Conservation (phyloP, 2,888 invertebrate genomes). For the Coremacera marginata region DNA sequence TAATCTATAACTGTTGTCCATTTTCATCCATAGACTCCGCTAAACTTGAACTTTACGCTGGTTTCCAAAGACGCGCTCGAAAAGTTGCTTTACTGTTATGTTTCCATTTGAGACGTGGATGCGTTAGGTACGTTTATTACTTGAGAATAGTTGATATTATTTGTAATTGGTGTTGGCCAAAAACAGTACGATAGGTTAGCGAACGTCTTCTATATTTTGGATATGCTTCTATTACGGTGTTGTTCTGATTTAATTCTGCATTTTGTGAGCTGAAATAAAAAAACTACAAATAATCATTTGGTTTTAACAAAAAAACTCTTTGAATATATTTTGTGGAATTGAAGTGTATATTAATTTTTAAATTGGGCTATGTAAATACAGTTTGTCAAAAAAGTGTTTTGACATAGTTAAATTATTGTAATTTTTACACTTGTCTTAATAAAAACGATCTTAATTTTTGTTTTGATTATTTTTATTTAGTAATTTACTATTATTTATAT, state of each 20-base stretch:
- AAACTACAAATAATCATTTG: too few relatives aligned
- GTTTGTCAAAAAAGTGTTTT: too few relatives aligned
- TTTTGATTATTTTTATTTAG: too few relatives aligned
- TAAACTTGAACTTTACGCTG: conserved; percentile 36
- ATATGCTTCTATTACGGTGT: neutral
- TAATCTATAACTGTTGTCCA: conserved; percentile 60
- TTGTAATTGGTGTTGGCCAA: neutral
- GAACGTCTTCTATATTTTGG: neutral
- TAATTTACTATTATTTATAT: too few relatives aligned
- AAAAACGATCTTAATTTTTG: too few relatives aligned
- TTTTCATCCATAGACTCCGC: conserved; percentile 55
- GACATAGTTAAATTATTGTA: too few relatives aligned
- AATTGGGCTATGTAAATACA: too few relatives aligned
- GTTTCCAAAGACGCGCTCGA: neutral
- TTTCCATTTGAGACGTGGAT: conserved; percentile 28
- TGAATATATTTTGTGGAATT: too few relatives aligned
- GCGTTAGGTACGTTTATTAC: neutral
- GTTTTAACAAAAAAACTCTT: too few relatives aligned
- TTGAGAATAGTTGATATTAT: neutral
- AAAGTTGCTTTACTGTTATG: conserved; percentile 21
- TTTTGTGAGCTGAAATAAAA: neutral
- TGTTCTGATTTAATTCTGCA: neutral
- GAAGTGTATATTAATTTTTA: too few relatives aligned
- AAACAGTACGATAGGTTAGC: neutral
- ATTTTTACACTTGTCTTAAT: too few relatives aligned